phyloP scores from a whole-genome alignment of 2,888 invertebrate genomes.

The Dicranocentrus wangi region DNA sequence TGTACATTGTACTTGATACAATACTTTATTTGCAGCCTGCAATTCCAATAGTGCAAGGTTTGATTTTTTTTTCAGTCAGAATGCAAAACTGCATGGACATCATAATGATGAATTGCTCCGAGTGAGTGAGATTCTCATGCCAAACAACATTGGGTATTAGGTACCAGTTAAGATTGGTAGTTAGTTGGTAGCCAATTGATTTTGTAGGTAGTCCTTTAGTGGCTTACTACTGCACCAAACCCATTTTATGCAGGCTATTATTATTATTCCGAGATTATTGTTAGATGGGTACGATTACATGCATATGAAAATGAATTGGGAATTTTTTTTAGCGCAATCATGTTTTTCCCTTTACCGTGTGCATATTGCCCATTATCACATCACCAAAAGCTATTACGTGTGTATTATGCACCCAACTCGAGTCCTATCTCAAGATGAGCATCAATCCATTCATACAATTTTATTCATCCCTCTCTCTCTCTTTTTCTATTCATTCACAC shows the following conservation, averaged over 20 bases:
- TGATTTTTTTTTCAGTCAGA: too few species aligned
- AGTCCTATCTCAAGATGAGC: slow-evolving; percentile 38
- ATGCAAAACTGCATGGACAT: not conserved
- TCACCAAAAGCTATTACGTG: slow-evolving; percentile 31
- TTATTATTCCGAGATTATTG: not conserved
- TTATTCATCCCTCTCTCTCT: not conserved
- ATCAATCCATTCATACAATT: slow-evolving; percentile 27
- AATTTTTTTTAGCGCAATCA: slow-evolving; percentile 41
- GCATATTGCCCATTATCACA: slow-evolving; percentile 21
- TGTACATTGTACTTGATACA: not conserved
- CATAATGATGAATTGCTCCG: not conserved
- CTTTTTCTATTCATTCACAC: slow-evolving; percentile 17
- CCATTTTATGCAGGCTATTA: not conserved
- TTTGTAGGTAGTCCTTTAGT: not conserved
- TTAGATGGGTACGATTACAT: not conserved
- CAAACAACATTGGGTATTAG: too few species aligned
- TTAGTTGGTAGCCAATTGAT: slow-evolving; percentile 14
- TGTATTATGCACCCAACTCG: slow-evolving; percentile 32
- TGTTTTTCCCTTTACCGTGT: not conserved
- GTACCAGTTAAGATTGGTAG: too few species aligned
- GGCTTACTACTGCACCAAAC: too few species aligned
- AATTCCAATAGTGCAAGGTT: slow-evolving; percentile 7
- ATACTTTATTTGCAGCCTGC: too few species aligned
- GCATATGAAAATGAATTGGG: slow-evolving; percentile 22
- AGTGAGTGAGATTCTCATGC: too few species aligned